Percentiles rank a stretch among this genome's conserved stretches.
These are phyloP conservation scores for Vanacampus margaritifer DNA, from an alignment of 2,113 vertebrate genomes.

Conservation along the genomic window DNA sequence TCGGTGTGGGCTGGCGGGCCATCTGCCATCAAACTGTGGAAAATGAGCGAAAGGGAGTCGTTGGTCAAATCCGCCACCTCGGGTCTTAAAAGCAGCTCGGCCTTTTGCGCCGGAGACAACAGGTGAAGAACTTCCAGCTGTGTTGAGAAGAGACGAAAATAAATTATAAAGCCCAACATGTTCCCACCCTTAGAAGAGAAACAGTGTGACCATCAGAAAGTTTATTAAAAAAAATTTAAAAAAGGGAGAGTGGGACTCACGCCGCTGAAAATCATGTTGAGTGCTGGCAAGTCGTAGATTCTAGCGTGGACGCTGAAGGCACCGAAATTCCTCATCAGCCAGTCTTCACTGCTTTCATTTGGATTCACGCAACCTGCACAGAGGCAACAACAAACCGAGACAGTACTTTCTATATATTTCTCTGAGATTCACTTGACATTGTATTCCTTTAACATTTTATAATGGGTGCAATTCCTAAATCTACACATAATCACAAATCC, in stretches of 20 bases:
- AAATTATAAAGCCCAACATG: not conserved
- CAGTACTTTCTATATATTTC: too few species aligned
- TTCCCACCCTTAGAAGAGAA: not conserved
- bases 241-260: constrained; percentile 51
- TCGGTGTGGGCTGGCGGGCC: not conserved
- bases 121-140: constrained; percentile 74
- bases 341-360: constrained; percentile 56
- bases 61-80: constrained; percentile 54
- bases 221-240: not conserved
- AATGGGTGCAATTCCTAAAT: not conserved
- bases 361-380: constrained; percentile 59
- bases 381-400: not conserved
- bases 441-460: too few species aligned
- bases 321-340: constrained; percentile 75
- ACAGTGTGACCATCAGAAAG: not conserved
- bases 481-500: not conserved
- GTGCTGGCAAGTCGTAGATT: constrained; percentile 62
- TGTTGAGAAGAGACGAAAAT: not conserved
- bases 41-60: constrained; percentile 54
- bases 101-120: constrained; percentile 67
- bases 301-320: constrained; percentile 62
- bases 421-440: too few species aligned
- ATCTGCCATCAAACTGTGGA: constrained; percentile 55
- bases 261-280: constrained; percentile 70
- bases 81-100: constrained; percentile 64